Percentiles rank a stretch among this genome's conserved stretches.
phyloP scores from a whole-genome alignment of 2,113 vertebrate genomes.

The Zosterops pallidus region DNA sequence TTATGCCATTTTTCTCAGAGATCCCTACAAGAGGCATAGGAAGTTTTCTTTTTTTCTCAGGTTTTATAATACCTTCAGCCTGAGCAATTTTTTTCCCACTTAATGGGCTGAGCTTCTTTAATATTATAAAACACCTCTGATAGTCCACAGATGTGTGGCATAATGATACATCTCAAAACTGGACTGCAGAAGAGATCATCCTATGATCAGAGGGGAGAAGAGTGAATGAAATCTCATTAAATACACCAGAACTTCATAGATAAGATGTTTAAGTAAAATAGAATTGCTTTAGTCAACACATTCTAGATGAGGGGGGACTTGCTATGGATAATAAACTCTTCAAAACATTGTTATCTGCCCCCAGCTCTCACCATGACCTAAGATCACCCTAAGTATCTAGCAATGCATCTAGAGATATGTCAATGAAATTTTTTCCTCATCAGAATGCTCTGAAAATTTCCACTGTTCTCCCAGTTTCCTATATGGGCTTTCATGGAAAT shows the following conservation, averaged over 20 bases:
- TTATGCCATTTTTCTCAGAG: neutral
- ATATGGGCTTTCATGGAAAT: neutral
- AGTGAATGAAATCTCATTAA: neutral
- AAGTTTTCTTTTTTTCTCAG: accelerated
- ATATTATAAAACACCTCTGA: neutral
- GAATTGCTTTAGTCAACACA: neutral
- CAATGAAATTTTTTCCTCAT: neutral
- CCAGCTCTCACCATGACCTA: neutral
- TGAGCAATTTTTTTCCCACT: neutral
- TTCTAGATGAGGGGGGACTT: neutral
- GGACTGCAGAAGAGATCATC: neutral
- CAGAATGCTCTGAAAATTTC: neutral
- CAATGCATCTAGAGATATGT: neutral
- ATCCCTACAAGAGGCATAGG: neutral
- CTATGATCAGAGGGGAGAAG: neutral
- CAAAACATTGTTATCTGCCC: neutral
- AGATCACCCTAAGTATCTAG: neutral
- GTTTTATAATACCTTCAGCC: neutral
- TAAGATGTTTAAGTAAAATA: neutral
- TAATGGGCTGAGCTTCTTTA: neutral
- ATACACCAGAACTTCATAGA: neutral
- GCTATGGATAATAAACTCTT: neutral
- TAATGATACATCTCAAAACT: neutral
- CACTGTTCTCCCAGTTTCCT: neutral
- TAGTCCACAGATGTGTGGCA: neutral